Base-by-base conservation (phyloP, 37 sponge, comb jelly and placozoan genomes). In the Spongia lamella region DNA sequence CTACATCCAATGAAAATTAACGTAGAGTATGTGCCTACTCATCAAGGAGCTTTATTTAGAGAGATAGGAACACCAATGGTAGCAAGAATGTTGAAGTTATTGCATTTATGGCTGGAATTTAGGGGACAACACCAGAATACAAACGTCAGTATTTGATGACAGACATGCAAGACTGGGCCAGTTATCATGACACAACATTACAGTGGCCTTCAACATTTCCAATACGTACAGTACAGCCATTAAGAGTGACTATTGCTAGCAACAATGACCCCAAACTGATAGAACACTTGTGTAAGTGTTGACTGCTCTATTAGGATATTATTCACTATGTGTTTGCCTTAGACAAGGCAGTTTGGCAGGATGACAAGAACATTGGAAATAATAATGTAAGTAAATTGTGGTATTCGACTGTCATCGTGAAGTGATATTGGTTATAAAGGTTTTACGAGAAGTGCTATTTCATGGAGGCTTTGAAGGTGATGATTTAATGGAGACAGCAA, bases 41-140 rank as follows among this genome's bases (percentile, higher is more conserved):
- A 92, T 1, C 38, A 89, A 16, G 96, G 96, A 32, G 96, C 85
- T 38, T 61, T 96, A 34, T 89, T 96, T 58, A 89, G 75, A 50
- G 58, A 81, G 29, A 83, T 86, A 32, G 94, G 94, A n/a, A 92
- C 89, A 9, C 86, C 96, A 49, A 35, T 77, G 63, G 94, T 91
- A 43, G 47, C 9, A 9, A n/a, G n/a, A n/a, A 9, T 43, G 47
- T 43, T 5, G 47, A 43, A 43, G 47, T 43, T 43, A 43, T 9
- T 9, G 9, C 9, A 9, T 9, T 43, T 43, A 43, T 43, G 9
- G 9, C 9, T 9, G 9, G 47, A 5, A 43, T 43, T 43, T 43
- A 43, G 47, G 47, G 9, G 47, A 43, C 9, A 13, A 13, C 47
- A 43, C 9, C 47, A 9, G 47, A 43, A 43, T 13, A 43, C 47